Evolutionary conservation across 2,888 invertebrate genomes (phyloP).

Genomic region (Choreutis nemorana): DNA sequence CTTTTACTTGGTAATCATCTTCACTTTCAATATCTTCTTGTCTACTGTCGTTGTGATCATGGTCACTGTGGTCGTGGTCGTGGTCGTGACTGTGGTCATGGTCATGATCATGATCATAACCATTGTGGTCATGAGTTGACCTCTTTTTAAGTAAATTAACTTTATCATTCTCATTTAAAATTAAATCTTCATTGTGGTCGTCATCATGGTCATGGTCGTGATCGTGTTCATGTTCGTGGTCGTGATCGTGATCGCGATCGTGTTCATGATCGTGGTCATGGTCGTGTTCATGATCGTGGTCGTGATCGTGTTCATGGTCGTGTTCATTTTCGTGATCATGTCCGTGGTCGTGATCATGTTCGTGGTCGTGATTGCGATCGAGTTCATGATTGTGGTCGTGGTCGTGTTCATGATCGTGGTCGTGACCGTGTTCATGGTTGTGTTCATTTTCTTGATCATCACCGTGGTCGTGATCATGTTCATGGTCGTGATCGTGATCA

Average conservation of each 20-base stretch:
- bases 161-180: slow-evolving; percentile 2
- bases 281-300: slow-evolving; percentile 1
- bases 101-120: slow-evolving; percentile 3
- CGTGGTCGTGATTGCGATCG: too few relatives aligned
- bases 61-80: slow-evolving; percentile 11
- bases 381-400: too few relatives aligned
- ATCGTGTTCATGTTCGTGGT: slow-evolving; percentile 3
- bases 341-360: slow-evolving; percentile 1
- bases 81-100: slow-evolving; percentile 9
- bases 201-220: slow-evolving; percentile 10
- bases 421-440: background rate
- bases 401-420: background rate
- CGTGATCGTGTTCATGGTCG: slow-evolving; percentile 4
- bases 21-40: slow-evolving; percentile 3
- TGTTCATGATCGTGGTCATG: background rate
- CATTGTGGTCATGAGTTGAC: slow-evolving; percentile 4
- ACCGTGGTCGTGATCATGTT: slow-evolving; percentile 1
- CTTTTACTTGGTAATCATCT: slow-evolving; percentile 7
- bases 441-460: slow-evolving; percentile 1
- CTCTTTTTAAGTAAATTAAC: slow-evolving; percentile 5
- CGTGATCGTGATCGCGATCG: slow-evolving; percentile 1
- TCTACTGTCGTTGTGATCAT: slow-evolving; percentile 5
- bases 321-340: slow-evolving; percentile 3
- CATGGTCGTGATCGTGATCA: slow-evolving; percentile 1
- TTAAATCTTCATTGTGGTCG: slow-evolving; percentile 4